Evolutionary conservation across 2,888 invertebrate species (phyloP).

Genomic region (Lasioglossum figueresi): DNA sequence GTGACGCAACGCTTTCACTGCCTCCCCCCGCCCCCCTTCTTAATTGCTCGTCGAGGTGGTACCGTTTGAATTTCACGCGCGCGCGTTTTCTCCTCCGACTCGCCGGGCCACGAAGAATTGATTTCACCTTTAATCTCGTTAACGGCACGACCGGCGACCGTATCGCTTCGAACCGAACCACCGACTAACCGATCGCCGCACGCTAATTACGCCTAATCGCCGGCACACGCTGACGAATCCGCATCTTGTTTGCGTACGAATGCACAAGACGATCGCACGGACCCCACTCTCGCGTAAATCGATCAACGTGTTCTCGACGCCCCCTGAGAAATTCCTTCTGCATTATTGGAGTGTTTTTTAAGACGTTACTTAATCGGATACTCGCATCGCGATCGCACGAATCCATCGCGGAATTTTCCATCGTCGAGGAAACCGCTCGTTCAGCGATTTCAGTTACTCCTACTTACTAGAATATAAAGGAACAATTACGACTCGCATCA

Average conservation of each 20-base stretch:
- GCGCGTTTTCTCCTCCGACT: slow-evolving; percentile 59
- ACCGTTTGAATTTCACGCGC: slow-evolving; percentile 57
- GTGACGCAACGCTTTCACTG: slow-evolving; percentile 65
- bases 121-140: slow-evolving; percentile 64
- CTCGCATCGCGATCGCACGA: background rate
- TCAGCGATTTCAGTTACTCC: too few relatives aligned
- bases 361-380: background rate
- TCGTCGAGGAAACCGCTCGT: too few relatives aligned
- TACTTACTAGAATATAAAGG: too few relatives aligned
- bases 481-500: too few relatives aligned
- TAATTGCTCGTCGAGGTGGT: slow-evolving; percentile 49
- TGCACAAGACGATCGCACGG: slow-evolving; percentile 19
- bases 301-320: background rate
- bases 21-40: too few relatives aligned
- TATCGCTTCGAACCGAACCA: slow-evolving; percentile 19
- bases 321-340: slow-evolving; percentile 6
- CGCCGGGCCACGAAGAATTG: slow-evolving; percentile 37
- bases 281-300: slow-evolving; percentile 31
- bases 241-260: slow-evolving; percentile 15
- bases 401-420: background rate
- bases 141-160: slow-evolving; percentile 38
- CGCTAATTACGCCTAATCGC: slow-evolving; percentile 33
- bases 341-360: background rate
- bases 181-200: slow-evolving; percentile 28
- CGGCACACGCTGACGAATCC: slow-evolving; percentile 37